These are phyloP conservation scores for Miltochrista miniata DNA, from an alignment of 2,888 invertebrate genomes.

Conservation along the genomic window DNA sequence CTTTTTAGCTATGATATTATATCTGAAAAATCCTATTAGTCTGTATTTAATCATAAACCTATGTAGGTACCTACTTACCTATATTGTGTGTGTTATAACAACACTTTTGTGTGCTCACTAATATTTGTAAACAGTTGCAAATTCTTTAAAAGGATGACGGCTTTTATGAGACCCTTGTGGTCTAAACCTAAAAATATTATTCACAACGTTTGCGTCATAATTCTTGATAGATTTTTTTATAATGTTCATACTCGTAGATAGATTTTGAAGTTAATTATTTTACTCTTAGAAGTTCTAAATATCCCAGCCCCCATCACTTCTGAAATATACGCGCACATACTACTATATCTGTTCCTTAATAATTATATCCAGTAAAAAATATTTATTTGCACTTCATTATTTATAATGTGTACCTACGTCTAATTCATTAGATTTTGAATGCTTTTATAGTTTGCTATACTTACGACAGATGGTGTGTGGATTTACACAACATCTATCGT, in stretches of 20 bases:
- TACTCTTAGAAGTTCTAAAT: conserved; percentile 1
- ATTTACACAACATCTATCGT: conserved; percentile 31
- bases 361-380: conserved; percentile 11
- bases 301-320: conserved; percentile 3
- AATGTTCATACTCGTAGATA: neutral
- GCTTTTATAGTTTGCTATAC: conserved; percentile 47
- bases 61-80: conserved; percentile 45
- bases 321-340: neutral
- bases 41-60: conserved; percentile 38
- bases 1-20: conserved; percentile 77
- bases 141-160: conserved; percentile 27
- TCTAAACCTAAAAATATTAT: conserved; percentile 30
- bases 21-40: conserved; percentile 52
- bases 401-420: conserved; percentile 1
- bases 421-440: conserved; percentile 35
- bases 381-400: conserved; percentile 7
- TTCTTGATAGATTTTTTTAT: neutral
- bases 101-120: too few relatives aligned
- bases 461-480: conserved; percentile 24
- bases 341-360: conserved; percentile 6
- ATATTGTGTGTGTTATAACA: too few relatives aligned
- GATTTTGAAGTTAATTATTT: conserved; percentile 14
- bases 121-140: conserved; percentile 21
- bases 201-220: neutral
- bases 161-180: conserved; percentile 19